These are phyloP conservation scores for Gymnodraco acuticeps DNA, from an alignment of 2,797 vertebrate species.

Conservation along the genomic window DNA sequence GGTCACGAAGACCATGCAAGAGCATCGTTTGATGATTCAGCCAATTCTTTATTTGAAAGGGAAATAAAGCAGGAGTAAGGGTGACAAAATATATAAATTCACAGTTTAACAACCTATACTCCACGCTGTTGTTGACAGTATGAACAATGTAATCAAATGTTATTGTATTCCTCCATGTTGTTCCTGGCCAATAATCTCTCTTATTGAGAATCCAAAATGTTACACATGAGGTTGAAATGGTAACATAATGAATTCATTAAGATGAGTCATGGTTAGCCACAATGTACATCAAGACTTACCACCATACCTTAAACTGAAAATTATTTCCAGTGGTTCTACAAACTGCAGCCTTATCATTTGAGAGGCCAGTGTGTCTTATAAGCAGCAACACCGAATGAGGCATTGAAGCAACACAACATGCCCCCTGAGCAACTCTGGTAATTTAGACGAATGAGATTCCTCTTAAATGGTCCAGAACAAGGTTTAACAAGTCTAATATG, in stretches of 20 bases:
- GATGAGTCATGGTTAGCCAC: background rate
- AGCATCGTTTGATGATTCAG: slow-evolving; percentile 39
- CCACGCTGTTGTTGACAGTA: background rate
- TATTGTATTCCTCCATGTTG: background rate
- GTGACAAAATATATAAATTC: slow-evolving; percentile 26
- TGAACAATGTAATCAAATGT: background rate
- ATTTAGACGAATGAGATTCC: background rate
- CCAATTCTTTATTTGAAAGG: slow-evolving; percentile 32
- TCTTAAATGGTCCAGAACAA: background rate
- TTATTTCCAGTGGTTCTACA: background rate
- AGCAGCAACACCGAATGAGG: background rate
- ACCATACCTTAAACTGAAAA: background rate
- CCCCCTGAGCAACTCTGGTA: too few species aligned
- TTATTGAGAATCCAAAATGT: background rate
- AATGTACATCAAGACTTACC: background rate
- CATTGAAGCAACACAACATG: too few species aligned
- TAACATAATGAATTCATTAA: background rate
- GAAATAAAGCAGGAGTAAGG: slow-evolving; percentile 21
- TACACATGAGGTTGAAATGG: background rate
- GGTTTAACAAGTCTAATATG: background rate
- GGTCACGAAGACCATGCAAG: slow-evolving; percentile 1
- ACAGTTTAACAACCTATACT: background rate
- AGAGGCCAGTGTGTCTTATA: background rate
- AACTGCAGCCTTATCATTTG: background rate
- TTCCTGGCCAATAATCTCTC: background rate